These are phyloP conservation scores for Bufo gargarizans DNA, from an alignment of 2,113 vertebrate genomes.

Conservation along the genomic window DNA sequence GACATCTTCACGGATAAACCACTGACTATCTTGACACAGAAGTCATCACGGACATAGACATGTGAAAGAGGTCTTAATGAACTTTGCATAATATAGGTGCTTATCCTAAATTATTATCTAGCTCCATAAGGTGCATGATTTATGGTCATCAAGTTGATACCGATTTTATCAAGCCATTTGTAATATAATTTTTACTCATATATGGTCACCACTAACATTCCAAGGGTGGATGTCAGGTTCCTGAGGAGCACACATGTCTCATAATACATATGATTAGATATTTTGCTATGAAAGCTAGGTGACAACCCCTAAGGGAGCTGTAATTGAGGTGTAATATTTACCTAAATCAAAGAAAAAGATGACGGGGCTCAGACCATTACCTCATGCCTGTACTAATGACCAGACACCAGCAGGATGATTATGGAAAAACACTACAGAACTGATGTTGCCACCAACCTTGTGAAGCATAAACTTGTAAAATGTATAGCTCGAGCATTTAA, in stretches of 20 bases:
- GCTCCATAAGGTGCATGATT: background rate
- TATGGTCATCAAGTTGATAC: background rate
- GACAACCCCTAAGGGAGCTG: background rate
- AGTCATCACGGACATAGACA: no score
- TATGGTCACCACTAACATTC: background rate
- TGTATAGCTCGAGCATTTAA: background rate
- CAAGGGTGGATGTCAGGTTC: background rate
- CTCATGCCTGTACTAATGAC: background rate
- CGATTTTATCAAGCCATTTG: background rate
- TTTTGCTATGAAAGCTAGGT: background rate
- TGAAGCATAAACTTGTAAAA: background rate
- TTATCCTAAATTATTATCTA: background rate
- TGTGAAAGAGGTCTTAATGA: no score
- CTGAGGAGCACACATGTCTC: background rate
- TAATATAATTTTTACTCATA: background rate
- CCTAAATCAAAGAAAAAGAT: background rate
- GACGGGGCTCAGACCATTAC: background rate
- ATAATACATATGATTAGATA: background rate
- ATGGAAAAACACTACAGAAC: background rate
- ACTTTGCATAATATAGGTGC: background rate
- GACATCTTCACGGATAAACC: no score
- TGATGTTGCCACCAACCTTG: background rate
- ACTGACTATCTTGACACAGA: no score
- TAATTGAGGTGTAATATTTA: background rate
- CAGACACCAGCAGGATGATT: background rate